phyloP scores from a whole-genome alignment of 2,888 invertebrate species.

The Plutella xylostella region DNA sequence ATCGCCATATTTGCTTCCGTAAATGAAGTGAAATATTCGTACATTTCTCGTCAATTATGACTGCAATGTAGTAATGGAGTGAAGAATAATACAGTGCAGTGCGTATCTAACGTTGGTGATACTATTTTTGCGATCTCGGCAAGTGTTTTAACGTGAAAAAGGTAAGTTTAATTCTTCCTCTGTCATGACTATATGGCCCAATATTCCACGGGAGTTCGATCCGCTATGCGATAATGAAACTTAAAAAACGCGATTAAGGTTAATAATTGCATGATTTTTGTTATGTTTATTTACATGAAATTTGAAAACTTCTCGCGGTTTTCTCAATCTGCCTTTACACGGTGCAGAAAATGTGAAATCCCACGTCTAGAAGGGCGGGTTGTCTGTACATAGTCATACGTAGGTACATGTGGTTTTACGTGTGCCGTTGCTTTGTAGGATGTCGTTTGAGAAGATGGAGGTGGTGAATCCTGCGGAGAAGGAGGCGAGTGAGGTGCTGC shows the following conservation, averaged over 20 bases:
- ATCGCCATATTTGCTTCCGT: constrained; percentile 70
- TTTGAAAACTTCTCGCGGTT: constrained; percentile 68
- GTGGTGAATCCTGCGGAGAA: constrained; percentile 76
- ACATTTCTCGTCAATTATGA: constrained; percentile 65
- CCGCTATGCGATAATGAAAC: constrained; percentile 73
- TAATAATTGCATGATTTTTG: constrained; percentile 72
- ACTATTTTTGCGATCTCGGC: constrained; percentile 39
- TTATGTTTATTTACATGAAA: constrained; percentile 70
- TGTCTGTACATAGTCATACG: constrained; percentile 56
- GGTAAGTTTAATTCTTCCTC: constrained; percentile 66
- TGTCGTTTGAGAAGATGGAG: constrained; percentile 71
- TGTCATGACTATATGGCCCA: constrained; percentile 71
- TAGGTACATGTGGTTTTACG: constrained; percentile 62
- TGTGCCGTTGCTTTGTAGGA: constrained; percentile 26
- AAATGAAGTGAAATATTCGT: constrained; percentile 62
- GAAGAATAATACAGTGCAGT: constrained; percentile 47
- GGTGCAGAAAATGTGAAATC: constrained; percentile 34
- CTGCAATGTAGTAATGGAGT: constrained; percentile 62
- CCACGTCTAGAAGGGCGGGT: constrained; percentile 41
- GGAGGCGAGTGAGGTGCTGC: constrained; percentile 78
- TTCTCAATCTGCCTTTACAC: constrained; percentile 38
- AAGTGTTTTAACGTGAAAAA: constrained; percentile 44
- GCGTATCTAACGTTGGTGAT: constrained; percentile 33
- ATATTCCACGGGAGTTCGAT: constrained; percentile 72
- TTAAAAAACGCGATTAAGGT: constrained; percentile 72